phyloP scores from a whole-genome alignment of 2,797 vertebrate genomes.

The Malacoctenus gilli region DNA sequence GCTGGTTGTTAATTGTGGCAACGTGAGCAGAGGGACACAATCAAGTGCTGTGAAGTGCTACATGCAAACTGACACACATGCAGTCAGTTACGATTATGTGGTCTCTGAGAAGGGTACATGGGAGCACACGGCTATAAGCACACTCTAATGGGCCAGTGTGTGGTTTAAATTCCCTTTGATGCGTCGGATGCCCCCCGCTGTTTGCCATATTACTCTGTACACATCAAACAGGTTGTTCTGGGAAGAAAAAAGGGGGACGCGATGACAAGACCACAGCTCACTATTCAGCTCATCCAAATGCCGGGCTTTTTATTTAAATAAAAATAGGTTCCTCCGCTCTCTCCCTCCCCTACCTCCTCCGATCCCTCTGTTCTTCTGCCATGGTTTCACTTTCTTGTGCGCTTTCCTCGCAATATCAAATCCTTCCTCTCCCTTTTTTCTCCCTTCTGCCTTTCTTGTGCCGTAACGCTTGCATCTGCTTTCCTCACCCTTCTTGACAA shows the following conservation, averaged over 20 bases:
- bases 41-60: slow-evolving; percentile 27
- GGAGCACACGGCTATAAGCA: slow-evolving; percentile 17
- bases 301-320: slow-evolving; percentile 57
- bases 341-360: slow-evolving; percentile 25
- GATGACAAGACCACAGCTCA: slow-evolving; percentile 61
- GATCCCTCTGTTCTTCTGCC: slow-evolving; percentile 30
- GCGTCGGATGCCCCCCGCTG: slow-evolving; percentile 58
- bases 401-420: slow-evolving; percentile 33
- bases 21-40: slow-evolving; percentile 36
- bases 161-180: slow-evolving; percentile 73
- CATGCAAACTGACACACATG: slow-evolving; percentile 17
- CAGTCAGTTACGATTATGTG: slow-evolving; percentile 32
- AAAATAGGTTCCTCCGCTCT: slow-evolving; percentile 34
- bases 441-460: slow-evolving; percentile 34
- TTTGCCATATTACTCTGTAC: slow-evolving; percentile 65
- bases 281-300: slow-evolving; percentile 52
- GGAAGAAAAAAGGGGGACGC: slow-evolving; percentile 54
- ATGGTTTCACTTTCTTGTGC: slow-evolving; percentile 21
- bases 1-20: slow-evolving; percentile 66
- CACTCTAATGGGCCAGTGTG: slow-evolving; percentile 64
- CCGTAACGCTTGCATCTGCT: slow-evolving; percentile 46
- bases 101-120: slow-evolving; percentile 6
- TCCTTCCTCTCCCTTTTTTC: slow-evolving; percentile 30
- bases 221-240: slow-evolving; percentile 74
- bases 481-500: slow-evolving; percentile 28